Percentiles rank a stretch among this genome's conserved stretches.
phyloP scores from a whole-genome alignment of 2,797 vertebrate genomes.

The Lates japonicus region DNA sequence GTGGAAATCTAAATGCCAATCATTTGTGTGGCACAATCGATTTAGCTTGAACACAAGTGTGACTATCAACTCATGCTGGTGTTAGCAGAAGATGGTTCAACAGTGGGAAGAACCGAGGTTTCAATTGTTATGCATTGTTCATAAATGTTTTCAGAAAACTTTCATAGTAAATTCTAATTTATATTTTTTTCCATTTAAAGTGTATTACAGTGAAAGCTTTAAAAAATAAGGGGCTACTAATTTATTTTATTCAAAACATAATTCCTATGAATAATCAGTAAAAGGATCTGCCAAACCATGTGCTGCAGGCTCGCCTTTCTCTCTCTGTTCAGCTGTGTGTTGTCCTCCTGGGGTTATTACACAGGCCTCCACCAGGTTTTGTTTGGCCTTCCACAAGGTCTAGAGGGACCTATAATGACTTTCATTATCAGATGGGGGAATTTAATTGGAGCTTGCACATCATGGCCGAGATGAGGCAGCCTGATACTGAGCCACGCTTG shows the following conservation, averaged over 20 bases:
- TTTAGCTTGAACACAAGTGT: slow-evolving; percentile 50
- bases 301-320: slow-evolving; percentile 35
- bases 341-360: slow-evolving; percentile 72
- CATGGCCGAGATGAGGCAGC: slow-evolving; percentile 81
- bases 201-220: background rate
- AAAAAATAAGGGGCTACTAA: background rate
- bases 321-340: slow-evolving; percentile 47
- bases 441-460: slow-evolving; percentile 85
- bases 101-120: slow-evolving; percentile 4
- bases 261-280: slow-evolving; percentile 22
- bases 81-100: slow-evolving; percentile 30
- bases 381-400: slow-evolving; percentile 77
- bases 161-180: background rate
- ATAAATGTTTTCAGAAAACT: background rate
- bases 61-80: slow-evolving; percentile 65
- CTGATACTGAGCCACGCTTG: slow-evolving; percentile 72
- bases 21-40: slow-evolving; percentile 61
- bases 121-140: too few relatives aligned
- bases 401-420: slow-evolving; percentile 82
- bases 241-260: slow-evolving; percentile 4
- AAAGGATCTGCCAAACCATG: slow-evolving; percentile 37
- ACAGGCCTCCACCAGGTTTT: slow-evolving; percentile 69
- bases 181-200: background rate
- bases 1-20: slow-evolving; percentile 63
- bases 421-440: slow-evolving; percentile 85